Percentiles rank a stretch among this genome's conserved stretches.
phyloP scores from a whole-genome alignment of 2,797 vertebrate species.

The Luscinia megarhynchos region DNA sequence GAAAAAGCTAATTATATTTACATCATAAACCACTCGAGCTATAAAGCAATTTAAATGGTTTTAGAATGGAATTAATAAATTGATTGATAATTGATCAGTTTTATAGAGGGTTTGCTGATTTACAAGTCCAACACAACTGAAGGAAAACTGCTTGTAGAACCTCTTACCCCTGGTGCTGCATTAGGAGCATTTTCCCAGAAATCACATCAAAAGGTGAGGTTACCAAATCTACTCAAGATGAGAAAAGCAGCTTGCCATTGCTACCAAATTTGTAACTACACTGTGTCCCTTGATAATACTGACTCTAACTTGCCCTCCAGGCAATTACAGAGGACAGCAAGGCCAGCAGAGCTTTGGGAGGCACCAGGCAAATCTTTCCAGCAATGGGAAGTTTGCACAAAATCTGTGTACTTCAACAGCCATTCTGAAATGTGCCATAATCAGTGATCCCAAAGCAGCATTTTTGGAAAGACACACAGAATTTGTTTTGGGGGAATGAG shows the following conservation, averaged over 20 bases:
- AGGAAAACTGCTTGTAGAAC: neutral
- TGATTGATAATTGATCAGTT: neutral
- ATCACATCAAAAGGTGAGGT: neutral
- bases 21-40: neutral
- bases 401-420: neutral
- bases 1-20: constrained; percentile 63
- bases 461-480: neutral
- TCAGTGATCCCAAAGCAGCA: neutral
- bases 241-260: neutral
- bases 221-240: neutral
- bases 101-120: neutral
- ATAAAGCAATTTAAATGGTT: neutral
- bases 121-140: neutral
- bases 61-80: neutral
- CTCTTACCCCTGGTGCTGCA: neutral
- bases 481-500: neutral
- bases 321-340: neutral
- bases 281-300: neutral
- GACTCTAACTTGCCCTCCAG: neutral
- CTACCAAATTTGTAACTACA: neutral
- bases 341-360: neutral
- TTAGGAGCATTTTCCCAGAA: neutral
- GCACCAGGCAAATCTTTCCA: neutral
- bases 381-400: neutral
- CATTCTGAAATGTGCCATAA: neutral